Base-by-base conservation (phyloP, 1,140 invertebrate genomes). In the Chlorops oryzae region DNA sequence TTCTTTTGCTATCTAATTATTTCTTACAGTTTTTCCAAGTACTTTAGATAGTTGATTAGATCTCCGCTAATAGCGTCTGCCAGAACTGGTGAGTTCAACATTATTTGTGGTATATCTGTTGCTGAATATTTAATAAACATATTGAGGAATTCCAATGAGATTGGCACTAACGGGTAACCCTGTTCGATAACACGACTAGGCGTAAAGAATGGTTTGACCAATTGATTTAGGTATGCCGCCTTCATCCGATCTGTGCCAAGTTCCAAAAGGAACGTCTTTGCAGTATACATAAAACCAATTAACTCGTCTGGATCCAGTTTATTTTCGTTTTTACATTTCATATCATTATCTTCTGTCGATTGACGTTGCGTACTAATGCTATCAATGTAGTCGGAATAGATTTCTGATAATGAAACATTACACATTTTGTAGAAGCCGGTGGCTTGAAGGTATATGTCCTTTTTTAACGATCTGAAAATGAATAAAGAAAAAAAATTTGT, bases 391-490 rank as follows among this genome's bases (percentile, higher is more conserved):
- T 69, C 58, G 17, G 56, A 61, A n/a, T 66, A 70, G 18, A 70
- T 69, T n/a, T 70, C 66, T 9, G 66, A 57, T 12, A 66, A 23
- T 28, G 64, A 62, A 2, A 70, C 37, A 28, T 70, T 67, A 20
- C 66, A 70, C 66, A 70, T 70, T 51, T 69, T 70, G 39, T 70
- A 70, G 54, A 69, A 70, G 2, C 66, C 66, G 10, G 63, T 65
- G 12, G 65, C 66, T 39, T 70, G 66, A 0, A 70, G 50, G 41
- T 70, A 69, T 5, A 70, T 61, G 34, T 70, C 66, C 15, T 69
- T 61, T 20, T 63, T 70, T 17, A 34, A 50, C 3, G 63, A 70
- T 13, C 66, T 70, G 45, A 12, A 48, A 35, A 46, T 17, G 25
- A 7, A 35, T 27, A 0, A 13, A 13, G 18, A 21, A 23, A n/a